Conservation (phyloP, 2,113 vertebrate species). For the Numenius arquata region DNA sequence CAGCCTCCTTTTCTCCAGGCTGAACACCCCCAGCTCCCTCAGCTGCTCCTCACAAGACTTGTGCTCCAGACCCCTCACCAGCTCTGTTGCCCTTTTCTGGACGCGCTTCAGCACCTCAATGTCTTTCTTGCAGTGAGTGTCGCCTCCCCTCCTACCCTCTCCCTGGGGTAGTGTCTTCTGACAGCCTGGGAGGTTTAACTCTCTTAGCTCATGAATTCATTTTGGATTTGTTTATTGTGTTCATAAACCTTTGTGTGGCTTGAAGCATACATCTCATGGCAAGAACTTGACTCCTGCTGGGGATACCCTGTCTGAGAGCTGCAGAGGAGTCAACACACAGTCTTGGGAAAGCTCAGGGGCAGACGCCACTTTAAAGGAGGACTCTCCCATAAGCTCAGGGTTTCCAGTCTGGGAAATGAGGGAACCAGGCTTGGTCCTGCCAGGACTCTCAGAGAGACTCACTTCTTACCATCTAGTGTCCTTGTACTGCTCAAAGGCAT, state of each 20-base stretch:
- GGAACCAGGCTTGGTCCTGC: background rate
- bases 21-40: background rate
- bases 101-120: background rate
- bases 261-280: background rate
- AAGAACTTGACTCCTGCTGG: background rate
- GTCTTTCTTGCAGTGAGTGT: background rate
- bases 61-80: background rate
- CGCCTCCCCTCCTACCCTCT: background rate
- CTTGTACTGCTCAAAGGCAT: too few species aligned
- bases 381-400: background rate
- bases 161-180: background rate
- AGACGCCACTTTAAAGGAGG: background rate
- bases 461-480: background rate
- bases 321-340: background rate
- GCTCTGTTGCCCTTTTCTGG: background rate
- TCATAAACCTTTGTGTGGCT: background rate
- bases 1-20: background rate
- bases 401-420: background rate
- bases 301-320: background rate
- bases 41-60: background rate
- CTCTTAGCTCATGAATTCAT: background rate
- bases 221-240: background rate
- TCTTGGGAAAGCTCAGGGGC: background rate
- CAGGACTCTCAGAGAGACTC: background rate
- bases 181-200: background rate